Percentiles rank a stretch among this genome's conserved stretches.
Evolutionary conservation across 2,888 invertebrate species (phyloP).

Genomic region (Iphiclides podalirius): DNA sequence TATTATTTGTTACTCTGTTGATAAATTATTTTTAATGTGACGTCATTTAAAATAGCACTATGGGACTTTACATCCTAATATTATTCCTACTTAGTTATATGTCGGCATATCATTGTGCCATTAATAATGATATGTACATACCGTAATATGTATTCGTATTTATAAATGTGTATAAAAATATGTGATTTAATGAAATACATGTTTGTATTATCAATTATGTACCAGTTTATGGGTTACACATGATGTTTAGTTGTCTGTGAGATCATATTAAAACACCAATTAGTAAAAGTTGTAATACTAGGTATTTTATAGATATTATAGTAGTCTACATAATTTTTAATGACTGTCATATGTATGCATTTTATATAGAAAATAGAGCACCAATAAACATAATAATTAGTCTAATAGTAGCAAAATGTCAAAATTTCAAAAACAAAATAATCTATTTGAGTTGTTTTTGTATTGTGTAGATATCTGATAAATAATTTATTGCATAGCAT

Average conservation of each 20-base stretch:
- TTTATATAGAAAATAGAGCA: not conserved
- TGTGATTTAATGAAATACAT: no score
- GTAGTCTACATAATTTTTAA: not conserved
- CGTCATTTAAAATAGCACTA: slow-evolving; percentile 15
- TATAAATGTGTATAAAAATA: no score
- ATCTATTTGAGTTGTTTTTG: no score
- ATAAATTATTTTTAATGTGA: slow-evolving; percentile 11
- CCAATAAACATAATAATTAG: not conserved
- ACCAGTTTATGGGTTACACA: no score
- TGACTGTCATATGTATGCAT: not conserved
- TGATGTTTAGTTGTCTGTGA: no score
- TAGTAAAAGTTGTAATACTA: not conserved
- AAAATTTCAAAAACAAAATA: no score
- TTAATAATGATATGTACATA: not conserved
- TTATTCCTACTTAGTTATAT: slow-evolving; percentile 9
- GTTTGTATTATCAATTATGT: no score
- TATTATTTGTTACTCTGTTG: slow-evolving; percentile 7
- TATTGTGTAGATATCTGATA: no score
- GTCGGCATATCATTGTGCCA: not conserved
- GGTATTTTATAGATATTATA: not conserved
- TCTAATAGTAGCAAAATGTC: no score
- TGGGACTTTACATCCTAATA: slow-evolving; percentile 18
- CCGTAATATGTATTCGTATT: no score
- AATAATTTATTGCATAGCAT: not conserved
- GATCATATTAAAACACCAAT: not conserved